These are phyloP conservation scores for Ceratina australensis DNA, from an alignment of 1,140 invertebrate species.

Conservation along the genomic window DNA sequence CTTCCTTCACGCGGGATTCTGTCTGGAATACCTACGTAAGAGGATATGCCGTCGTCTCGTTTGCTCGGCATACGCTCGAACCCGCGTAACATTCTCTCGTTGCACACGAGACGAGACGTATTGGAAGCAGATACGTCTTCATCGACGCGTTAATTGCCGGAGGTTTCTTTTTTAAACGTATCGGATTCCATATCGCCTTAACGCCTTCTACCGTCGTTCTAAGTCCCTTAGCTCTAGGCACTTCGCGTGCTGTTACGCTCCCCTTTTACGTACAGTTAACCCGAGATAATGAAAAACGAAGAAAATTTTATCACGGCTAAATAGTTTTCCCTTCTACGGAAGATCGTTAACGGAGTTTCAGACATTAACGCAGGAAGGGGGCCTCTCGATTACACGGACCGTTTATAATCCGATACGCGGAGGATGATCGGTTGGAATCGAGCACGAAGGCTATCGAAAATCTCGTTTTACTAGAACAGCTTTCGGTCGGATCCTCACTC, in stretches of 20 bases:
- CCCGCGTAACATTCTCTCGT: conserved; percentile 9
- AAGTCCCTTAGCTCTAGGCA: too few relatives aligned
- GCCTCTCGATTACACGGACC: conserved; percentile 41
- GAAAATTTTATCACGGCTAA: too few relatives aligned
- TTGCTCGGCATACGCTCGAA: conserved; percentile 54
- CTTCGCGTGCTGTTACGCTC: too few relatives aligned
- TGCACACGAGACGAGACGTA: background rate
- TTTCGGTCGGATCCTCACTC: conserved; percentile 22
- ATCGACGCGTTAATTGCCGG: conserved; percentile 32
- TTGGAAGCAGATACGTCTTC: conserved; percentile 35
- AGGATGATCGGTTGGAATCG: conserved; percentile 24
- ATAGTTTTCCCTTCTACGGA: too few relatives aligned
- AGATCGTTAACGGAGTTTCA: too few relatives aligned
- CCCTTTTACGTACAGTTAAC: too few relatives aligned
- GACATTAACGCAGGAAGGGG: background rate
- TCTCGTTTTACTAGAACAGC: conserved; percentile 37
- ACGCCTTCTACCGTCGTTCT: background rate
- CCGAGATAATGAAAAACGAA: too few relatives aligned
- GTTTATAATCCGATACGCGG: conserved; percentile 34
- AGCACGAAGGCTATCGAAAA: conserved; percentile 30
- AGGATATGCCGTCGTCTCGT: conserved; percentile 67
- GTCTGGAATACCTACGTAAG: conserved; percentile 70
- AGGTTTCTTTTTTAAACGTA: background rate
- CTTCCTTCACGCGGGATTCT: conserved; percentile 54
- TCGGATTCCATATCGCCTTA: background rate